Evolutionary conservation across 1,140 invertebrate species (phyloP).

Genomic region (Aricia agestis): DNA sequence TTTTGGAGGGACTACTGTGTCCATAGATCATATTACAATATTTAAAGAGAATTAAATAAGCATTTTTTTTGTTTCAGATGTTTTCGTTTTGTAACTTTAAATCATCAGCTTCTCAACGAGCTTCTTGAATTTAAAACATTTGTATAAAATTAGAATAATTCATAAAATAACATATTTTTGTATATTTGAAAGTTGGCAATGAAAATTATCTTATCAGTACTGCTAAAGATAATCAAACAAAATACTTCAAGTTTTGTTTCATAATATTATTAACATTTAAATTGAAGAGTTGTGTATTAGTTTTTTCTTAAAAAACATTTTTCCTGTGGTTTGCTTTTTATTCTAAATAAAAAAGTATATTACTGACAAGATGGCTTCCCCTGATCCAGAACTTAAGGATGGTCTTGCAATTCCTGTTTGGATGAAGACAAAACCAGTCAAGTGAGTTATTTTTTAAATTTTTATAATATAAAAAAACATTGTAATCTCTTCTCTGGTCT

Average conservation of each 20-base stretch:
- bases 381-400: conserved; percentile 65
- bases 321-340: neutral
- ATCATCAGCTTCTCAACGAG: conserved; percentile 51
- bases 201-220: conserved; percentile 61
- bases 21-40: neutral
- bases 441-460: conserved; percentile 42
- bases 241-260: conserved; percentile 22
- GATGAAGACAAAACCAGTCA: conserved; percentile 65
- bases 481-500: too few relatives aligned
- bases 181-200: conserved; percentile 43
- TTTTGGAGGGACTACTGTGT: neutral
- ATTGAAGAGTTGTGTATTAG: conserved; percentile 28
- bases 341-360: neutral
- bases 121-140: conserved; percentile 51
- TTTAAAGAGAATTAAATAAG: neutral
- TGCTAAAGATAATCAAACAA: conserved; percentile 63
- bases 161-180: conserved; percentile 30
- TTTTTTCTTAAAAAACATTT: neutral
- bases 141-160: conserved; percentile 29
- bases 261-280: conserved; percentile 26
- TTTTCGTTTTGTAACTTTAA: conserved; percentile 45
- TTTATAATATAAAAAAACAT: neutral
- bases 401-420: conserved; percentile 59
- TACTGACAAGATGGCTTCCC: conserved; percentile 53
- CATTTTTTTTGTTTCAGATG: conserved; percentile 58